phyloP scores from a whole-genome alignment of 2,888 invertebrate species.

The Synanthedon tipuliformis region DNA sequence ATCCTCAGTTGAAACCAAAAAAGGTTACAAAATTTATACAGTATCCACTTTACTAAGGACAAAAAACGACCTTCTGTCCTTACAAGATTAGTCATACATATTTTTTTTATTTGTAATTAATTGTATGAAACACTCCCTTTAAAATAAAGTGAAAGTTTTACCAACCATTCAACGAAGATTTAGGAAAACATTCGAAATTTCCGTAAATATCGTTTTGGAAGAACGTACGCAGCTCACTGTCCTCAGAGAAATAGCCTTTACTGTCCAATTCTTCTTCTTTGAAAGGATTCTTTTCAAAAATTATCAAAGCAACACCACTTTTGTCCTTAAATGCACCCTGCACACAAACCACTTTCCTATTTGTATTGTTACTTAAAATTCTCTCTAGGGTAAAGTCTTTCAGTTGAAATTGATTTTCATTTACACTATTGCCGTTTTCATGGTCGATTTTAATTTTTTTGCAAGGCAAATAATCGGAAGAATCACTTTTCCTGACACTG shows the following conservation, averaged over 20 bases:
- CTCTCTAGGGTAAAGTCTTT: conserved; percentile 75
- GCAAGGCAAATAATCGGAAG: conserved; percentile 30
- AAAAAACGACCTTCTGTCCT: too few species aligned
- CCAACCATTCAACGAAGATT: conserved; percentile 74
- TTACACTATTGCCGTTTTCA: conserved; percentile 43
- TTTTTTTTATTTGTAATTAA: too few species aligned
- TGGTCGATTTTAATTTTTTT: conserved; percentile 56
- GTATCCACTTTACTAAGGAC: not conserved
- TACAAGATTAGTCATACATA: too few species aligned
- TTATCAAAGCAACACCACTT: conserved; percentile 75
- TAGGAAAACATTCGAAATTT: conserved; percentile 80
- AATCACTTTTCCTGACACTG: conserved; percentile 41
- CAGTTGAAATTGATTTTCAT: conserved; percentile 54
- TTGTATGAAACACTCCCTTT: too few species aligned
- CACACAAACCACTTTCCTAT: conserved; percentile 77
- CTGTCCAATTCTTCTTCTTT: conserved; percentile 70
- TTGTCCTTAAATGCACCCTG: conserved; percentile 76
- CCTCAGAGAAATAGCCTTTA: conserved; percentile 72
- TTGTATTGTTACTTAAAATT: conserved; percentile 78
- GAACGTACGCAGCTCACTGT: conserved; percentile 70
- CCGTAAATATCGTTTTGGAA: conserved; percentile 89
- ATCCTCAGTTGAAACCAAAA: too few species aligned
- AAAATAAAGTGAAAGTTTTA: conserved; percentile 2
- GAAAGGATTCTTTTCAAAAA: conserved; percentile 87
- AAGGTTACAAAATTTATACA: not conserved